Base-by-base conservation (phyloP, 2,113 vertebrate genomes). In the Triplophysa dalaica region DNA sequence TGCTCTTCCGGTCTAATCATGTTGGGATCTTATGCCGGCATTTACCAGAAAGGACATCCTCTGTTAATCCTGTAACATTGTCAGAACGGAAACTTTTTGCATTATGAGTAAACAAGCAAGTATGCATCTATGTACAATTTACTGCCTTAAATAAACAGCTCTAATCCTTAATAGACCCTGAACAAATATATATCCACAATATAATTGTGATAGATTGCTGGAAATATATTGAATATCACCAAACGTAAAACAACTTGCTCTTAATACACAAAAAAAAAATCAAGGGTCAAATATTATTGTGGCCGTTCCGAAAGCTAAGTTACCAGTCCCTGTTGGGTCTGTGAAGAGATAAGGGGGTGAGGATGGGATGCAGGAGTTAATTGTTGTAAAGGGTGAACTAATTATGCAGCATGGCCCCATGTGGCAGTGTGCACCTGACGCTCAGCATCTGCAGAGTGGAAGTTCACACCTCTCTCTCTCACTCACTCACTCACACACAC, bases 1-100 rank as follows among this genome's bases (percentile, higher is more conserved):
- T 90, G 90, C 86, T 91, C 88, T 92, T 91, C 89, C 90, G 87
- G 87, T 92, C 89, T 92, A 92, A 93, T 92, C 89, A 90, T 83
- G 82, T 91, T 91, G 88, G 87, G 83, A 85, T 84, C 85, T 91
- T 90, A 90, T 75, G 58, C 58, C 17, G 82, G 56, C 58, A 48
- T 70, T 73, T 66, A 16, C 24, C 19, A 0, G 60, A 77, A 38
- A 62, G 41, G 73, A 63, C 73, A 63, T 63, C 21, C 41, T 75
- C 41, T n/a, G 41, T 45, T 50, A 50, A 62, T 75, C 60, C 22
- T 50, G 41, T 75, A 63, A 74, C n/a, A 74, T 61, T 4, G 0
- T 74, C 54, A 60, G 38, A 74, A 73, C 26, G 0, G 19, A 38
- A 56, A 58, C n/a, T 24, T 73, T 43, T 9, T 60, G 8, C 60